A percentile compares a stretch with the other conserved stretches of the same genome.
phyloP scores from a whole-genome alignment of 2,888 invertebrate genomes.

The Rhingia rostrata region DNA sequence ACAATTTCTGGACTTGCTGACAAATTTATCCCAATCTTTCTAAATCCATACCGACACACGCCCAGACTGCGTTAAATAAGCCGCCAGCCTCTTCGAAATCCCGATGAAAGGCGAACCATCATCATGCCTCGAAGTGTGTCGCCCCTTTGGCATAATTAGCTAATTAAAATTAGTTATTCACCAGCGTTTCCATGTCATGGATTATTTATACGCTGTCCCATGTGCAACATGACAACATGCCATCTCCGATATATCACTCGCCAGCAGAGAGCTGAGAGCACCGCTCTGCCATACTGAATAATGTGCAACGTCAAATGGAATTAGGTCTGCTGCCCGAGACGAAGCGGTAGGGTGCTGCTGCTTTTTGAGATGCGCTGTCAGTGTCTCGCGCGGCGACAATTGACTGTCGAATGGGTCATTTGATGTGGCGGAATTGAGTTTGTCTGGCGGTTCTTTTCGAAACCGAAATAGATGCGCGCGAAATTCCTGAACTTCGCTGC shows the following conservation, averaged over 20 bases:
- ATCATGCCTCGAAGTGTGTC: not conserved
- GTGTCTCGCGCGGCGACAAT: slow-evolving; percentile 33
- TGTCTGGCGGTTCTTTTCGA: slow-evolving; percentile 19
- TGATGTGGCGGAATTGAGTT: slow-evolving; percentile 39
- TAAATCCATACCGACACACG: slow-evolving; percentile 2
- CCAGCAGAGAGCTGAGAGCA: slow-evolving; percentile 3
- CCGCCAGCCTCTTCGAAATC: slow-evolving; percentile 3
- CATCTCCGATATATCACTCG: slow-evolving; percentile 54
- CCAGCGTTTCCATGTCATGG: slow-evolving; percentile 53
- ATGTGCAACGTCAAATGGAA: slow-evolving; percentile 51
- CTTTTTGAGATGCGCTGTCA: slow-evolving; percentile 2
- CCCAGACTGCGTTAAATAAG: not conserved
- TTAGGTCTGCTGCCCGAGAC: slow-evolving; percentile 16
- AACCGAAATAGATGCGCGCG: slow-evolving; percentile 54
- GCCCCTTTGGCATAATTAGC: slow-evolving; percentile 26
- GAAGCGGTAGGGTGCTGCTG: not conserved
- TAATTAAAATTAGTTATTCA: slow-evolving; percentile 67
- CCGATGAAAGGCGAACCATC: slow-evolving; percentile 19
- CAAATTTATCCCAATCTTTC: slow-evolving; percentile 56
- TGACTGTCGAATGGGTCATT: slow-evolving; percentile 55
- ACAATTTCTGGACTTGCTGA: slow-evolving; percentile 8
- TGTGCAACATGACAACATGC: slow-evolving; percentile 61
- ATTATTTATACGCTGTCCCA: slow-evolving; percentile 58
- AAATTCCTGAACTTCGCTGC: slow-evolving; percentile 41
- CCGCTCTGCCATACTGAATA: slow-evolving; percentile 44